Evolutionary conservation across 2,113 vertebrate species (phyloP).

Genomic region (Stictonetta naevosa): DNA sequence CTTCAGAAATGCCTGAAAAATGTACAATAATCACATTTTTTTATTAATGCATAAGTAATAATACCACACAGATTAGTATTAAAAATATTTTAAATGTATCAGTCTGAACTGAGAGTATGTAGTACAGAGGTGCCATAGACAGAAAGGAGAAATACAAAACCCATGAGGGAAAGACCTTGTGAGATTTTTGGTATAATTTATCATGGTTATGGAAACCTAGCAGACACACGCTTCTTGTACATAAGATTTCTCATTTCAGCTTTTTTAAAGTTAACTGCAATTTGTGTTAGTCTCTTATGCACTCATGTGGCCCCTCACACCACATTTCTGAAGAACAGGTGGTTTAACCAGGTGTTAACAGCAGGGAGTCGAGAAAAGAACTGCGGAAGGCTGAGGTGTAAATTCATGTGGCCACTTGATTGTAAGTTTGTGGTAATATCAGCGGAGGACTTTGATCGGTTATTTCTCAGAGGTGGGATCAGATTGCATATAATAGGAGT

Average conservation of each 20-base stretch:
- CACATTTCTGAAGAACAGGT: not conserved
- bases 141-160: no score
- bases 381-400: not conserved
- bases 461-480: not conserved
- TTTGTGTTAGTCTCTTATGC: not conserved
- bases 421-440: not conserved
- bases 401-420: not conserved
- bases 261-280: not conserved
- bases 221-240: not conserved
- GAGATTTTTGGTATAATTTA: not conserved
- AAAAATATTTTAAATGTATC: not conserved
- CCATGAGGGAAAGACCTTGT: not conserved
- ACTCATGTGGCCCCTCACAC: not conserved
- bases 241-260: not conserved
- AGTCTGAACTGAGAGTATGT: not conserved
- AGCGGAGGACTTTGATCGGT: not conserved
- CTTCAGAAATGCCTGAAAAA: not conserved
- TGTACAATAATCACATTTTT: not conserved
- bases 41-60: not conserved
- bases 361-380: not conserved
- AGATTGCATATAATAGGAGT: not conserved
- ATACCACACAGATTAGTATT: not conserved
- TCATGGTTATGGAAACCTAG: not conserved
- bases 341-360: not conserved
- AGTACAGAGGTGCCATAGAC: not conserved